phyloP scores from a whole-genome alignment of 2,113 vertebrate genomes.

The Urocynchramus pylzowi region DNA sequence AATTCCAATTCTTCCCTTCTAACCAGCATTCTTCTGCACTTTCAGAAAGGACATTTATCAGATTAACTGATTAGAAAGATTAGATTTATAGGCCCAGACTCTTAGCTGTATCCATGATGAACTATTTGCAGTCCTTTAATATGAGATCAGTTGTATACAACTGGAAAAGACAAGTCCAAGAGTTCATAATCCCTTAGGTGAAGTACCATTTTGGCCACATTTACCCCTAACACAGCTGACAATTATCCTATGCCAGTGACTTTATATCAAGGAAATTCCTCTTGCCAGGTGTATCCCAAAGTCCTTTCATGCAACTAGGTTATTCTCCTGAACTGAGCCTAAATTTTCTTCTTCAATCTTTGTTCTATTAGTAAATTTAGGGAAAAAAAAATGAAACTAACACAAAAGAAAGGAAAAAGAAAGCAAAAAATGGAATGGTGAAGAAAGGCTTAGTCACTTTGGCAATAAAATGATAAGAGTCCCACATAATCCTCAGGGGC shows the following conservation, averaged over 20 bases:
- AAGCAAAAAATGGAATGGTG: background rate
- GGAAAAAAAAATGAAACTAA: background rate
- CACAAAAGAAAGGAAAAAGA: fast-evolving
- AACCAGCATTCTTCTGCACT: background rate
- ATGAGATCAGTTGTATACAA: background rate
- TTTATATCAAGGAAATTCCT: background rate
- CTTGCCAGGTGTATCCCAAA: background rate
- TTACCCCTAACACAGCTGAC: background rate
- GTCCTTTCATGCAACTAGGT: background rate
- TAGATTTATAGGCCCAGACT: background rate
- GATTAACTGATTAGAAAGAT: conserved; percentile 50
- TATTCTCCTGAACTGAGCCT: background rate
- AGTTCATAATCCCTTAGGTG: background rate
- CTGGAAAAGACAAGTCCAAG: background rate
- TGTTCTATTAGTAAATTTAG: background rate
- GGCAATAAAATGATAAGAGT: background rate
- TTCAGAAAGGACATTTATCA: conserved; percentile 9
- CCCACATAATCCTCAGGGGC: background rate
- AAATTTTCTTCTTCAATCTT: background rate
- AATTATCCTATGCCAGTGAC: background rate
- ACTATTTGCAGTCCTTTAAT: background rate
- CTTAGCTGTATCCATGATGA: background rate
- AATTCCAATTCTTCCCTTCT: conserved; percentile 4
- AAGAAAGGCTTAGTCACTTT: background rate
- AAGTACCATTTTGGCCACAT: background rate